Evolutionary conservation across 2,797 vertebrate genomes (phyloP).

Genomic region (Myotis findleyi): DNA sequence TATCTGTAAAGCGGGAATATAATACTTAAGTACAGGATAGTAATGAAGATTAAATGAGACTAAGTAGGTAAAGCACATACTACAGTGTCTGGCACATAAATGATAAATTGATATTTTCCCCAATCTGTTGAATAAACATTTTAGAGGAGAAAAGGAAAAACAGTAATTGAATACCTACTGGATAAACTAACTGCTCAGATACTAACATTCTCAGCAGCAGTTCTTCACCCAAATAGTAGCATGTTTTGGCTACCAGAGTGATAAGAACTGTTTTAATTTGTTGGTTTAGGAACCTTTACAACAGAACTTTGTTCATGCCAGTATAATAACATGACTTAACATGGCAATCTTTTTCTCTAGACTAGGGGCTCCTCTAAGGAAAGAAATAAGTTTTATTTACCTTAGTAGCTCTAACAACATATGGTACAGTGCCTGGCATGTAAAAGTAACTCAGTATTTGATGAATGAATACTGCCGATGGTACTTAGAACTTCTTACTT

Average conservation of each 20-base stretch:
- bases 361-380: background rate
- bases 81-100: background rate
- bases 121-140: background rate
- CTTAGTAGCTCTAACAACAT: constrained; percentile 5
- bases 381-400: constrained; percentile 7
- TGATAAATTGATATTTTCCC: background rate
- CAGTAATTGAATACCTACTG: background rate
- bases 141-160: constrained; percentile 24
- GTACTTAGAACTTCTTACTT: background rate
- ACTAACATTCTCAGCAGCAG: background rate
- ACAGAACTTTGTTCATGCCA: background rate
- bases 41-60: constrained; percentile 42
- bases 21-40: constrained; percentile 4
- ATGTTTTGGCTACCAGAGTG: background rate
- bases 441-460: constrained; percentile 2
- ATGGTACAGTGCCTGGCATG: background rate
- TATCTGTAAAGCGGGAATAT: background rate
- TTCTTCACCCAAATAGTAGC: background rate
- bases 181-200: background rate
- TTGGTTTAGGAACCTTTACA: background rate
- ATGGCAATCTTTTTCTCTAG: background rate
- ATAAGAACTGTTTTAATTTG: background rate
- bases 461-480: background rate
- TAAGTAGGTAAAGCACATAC: background rate
- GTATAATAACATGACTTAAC: background rate